Evolutionary conservation across 2,113 vertebrate genomes (phyloP), one percentile per base, ranked within the genome.

Genomic region (Pachycephala philippinensis): DNA sequence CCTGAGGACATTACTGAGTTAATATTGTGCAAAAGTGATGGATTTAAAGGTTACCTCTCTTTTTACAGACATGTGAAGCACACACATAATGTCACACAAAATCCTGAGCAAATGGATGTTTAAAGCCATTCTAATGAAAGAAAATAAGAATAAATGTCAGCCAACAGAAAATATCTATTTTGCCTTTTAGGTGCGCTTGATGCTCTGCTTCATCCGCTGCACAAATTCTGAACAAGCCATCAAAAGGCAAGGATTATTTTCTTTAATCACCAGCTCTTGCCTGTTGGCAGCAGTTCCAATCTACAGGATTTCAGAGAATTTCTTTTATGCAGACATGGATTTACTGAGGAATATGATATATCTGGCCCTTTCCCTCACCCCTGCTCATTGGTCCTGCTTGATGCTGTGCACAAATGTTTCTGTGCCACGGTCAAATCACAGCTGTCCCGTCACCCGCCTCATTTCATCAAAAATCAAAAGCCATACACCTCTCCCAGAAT

Each of bases 11-110:
- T 90, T 54, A 84, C 66, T 68, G 86, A 94, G 54, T 94, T 96
- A 96, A 97, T 91, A 64, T 65, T 54, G 56, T 57, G 18, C 26
- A 95, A 91, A 90, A 84, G 45, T 69, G 70, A 95, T 50, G 93
- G 74, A 90, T 93, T 85, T 93, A 97, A 98, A 97, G 83, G 80
- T 97, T 96, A 94, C 70, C 22, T 75, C 64, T 76, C 57, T 92
- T 93, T 83, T 81, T 76, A 61, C 61, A 75, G 83, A 44, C 27
- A 96, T 13, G 72, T 16, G 60, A 95, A 97, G 83, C 61, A 65
- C 27, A 89, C 21, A 37, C 8, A 59, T 65, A 95, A 90, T 87
- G 54, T 81, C 90, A 96, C 64, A 50, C 57, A 76, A 94, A 96
- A 86, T 91, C 77, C 79, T 71, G 28, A 88, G 52, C 39, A 95